Conservation (phyloP, 1,140 invertebrate species). For the Drosophila jambulina region DNA sequence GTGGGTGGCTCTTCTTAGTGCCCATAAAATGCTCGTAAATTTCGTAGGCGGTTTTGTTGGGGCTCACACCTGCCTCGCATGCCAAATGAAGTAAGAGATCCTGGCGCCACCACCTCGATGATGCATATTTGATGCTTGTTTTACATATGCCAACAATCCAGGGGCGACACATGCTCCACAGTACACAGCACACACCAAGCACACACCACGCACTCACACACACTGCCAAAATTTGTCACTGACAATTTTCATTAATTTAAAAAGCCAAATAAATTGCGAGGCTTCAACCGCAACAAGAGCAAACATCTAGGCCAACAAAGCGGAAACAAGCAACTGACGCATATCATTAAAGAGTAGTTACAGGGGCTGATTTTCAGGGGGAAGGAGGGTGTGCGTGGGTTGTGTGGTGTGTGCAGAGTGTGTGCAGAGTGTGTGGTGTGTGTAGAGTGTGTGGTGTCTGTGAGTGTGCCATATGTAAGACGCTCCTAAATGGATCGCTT, state of each 20-base stretch:
- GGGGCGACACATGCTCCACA: constrained; percentile 40
- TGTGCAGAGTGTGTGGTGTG: neutral
- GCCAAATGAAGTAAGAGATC: constrained; percentile 69
- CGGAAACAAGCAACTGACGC: constrained; percentile 48
- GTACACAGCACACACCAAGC: neutral
- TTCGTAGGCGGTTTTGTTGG: constrained; percentile 22
- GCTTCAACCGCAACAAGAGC: constrained; percentile 40
- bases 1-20: constrained; percentile 15
- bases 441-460: neutral
- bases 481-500: constrained; percentile 45
- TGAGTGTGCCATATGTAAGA: constrained; percentile 37
- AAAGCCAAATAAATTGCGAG: constrained; percentile 69
- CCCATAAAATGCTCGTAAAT: constrained; percentile 71
- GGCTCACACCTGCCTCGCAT: constrained; percentile 71
- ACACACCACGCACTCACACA: constrained; percentile 4
- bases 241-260: constrained; percentile 83
- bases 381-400: neutral
- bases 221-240: constrained; percentile 67
- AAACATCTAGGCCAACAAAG: constrained; percentile 40
- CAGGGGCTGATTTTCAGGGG: constrained; percentile 6
- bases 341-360: constrained; percentile 55
- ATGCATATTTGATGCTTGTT: constrained; percentile 77
- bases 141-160: constrained; percentile 69
- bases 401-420: neutral
- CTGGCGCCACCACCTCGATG: constrained; percentile 34